Percentiles rank a stretch among this genome's conserved stretches.
Conservation (phyloP, 2,797 vertebrate species). For the Halcyon badia region DNA sequence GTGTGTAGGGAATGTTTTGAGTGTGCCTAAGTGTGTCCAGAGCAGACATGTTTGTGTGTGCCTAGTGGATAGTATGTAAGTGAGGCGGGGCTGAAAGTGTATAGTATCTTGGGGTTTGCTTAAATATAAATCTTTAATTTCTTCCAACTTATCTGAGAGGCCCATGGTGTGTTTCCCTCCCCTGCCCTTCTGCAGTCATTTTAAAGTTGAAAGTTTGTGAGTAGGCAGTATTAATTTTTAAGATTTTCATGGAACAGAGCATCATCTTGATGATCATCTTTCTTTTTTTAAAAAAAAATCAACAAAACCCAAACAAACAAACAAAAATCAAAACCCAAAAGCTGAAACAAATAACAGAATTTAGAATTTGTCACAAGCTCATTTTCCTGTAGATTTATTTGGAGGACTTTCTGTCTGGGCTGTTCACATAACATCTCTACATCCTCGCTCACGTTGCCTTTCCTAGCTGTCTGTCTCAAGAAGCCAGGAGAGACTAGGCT, state of each 20-base stretch:
- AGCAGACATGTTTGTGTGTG: not conserved
- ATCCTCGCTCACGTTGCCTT: not conserved
- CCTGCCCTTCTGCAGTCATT: not conserved
- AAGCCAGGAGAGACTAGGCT: not conserved
- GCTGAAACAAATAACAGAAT: too few relatives aligned
- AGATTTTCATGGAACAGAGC: not conserved
- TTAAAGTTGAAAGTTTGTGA: not conserved
- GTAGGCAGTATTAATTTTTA: not conserved
- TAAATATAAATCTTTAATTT: constrained; percentile 14
- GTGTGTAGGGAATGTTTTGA: not conserved
- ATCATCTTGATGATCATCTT: not conserved
- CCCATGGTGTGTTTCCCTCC: not conserved
- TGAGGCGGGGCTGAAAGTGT: not conserved
- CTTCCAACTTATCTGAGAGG: not conserved
- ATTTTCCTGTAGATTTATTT: not conserved
- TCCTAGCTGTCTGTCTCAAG: not conserved
- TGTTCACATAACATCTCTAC: not conserved
- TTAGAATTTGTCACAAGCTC: not conserved
- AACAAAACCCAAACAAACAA: not conserved
- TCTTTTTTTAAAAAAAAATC: not conserved
- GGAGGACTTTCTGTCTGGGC: not conserved
- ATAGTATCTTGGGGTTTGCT: not conserved
- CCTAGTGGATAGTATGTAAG: not conserved
- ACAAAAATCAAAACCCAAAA: too few relatives aligned
- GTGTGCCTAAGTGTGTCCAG: not conserved